phyloP scores from a whole-genome alignment of 1,140 invertebrate genomes.

The Panagrolaimus sp. region DNA sequence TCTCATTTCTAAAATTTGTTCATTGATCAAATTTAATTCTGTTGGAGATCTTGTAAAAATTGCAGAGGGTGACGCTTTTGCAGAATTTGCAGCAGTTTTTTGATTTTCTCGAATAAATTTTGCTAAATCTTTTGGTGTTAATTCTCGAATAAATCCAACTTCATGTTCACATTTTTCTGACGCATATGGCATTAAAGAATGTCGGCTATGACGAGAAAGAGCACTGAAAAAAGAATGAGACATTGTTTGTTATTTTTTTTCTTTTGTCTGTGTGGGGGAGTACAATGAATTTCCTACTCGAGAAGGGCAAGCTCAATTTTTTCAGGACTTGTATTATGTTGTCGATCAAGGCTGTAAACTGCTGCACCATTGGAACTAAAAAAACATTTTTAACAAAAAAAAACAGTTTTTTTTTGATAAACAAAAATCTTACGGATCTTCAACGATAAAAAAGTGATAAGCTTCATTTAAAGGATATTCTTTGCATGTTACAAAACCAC shows the following conservation, averaged over 20 bases:
- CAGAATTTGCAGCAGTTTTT: background rate
- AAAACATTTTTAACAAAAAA: background rate
- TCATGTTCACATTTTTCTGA: conserved; percentile 25
- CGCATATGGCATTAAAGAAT: conserved; percentile 35
- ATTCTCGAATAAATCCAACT: conserved; percentile 43
- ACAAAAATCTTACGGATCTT: conserved; percentile 39
- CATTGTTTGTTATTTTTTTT: background rate
- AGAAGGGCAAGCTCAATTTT: conserved; percentile 19
- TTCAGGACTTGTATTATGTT: conserved; percentile 23
- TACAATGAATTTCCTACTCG: background rate
- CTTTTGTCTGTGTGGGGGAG: too few relatives aligned
- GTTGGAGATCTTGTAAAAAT: conserved; percentile 41
- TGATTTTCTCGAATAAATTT: conserved; percentile 35
- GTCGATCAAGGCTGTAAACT: conserved; percentile 37
- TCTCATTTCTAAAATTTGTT: conserved; percentile 30
- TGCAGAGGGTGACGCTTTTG: conserved; percentile 21
- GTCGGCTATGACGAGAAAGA: conserved; percentile 34
- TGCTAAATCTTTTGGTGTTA: conserved; percentile 32
- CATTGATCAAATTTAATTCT: conserved; percentile 39
- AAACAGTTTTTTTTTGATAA: background rate
- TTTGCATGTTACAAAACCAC: conserved; percentile 29
- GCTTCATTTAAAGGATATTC: conserved; percentile 34
- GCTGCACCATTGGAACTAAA: conserved; percentile 37
- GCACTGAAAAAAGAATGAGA: conserved; percentile 37
- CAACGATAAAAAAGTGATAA: conserved; percentile 43